Evolutionary conservation across 2,888 invertebrate genomes (phyloP).

Genomic region (Drosophila kambysellisi): DNA sequence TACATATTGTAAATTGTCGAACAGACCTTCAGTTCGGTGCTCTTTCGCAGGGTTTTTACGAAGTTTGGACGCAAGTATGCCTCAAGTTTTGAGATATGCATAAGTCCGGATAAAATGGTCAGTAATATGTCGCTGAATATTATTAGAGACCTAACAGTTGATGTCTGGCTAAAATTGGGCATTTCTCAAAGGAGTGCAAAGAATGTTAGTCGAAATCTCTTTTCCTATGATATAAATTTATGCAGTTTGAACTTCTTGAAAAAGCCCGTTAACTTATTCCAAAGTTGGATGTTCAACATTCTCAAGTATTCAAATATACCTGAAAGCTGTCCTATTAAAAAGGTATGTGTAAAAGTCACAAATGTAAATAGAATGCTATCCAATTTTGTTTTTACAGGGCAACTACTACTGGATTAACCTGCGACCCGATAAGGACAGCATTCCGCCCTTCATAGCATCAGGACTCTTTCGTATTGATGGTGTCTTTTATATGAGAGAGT

Average conservation of each 20-base stretch:
- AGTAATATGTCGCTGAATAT: slow-evolving; percentile 50
- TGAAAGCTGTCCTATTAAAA: slow-evolving; percentile 26
- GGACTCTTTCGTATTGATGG: slow-evolving; percentile 28
- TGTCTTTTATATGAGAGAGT: slow-evolving; percentile 29
- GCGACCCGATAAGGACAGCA: slow-evolving; percentile 18
- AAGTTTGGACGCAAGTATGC: slow-evolving; percentile 36
- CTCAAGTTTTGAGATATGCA: slow-evolving; percentile 28
- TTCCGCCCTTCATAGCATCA: slow-evolving; percentile 22
- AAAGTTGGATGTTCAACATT: slow-evolving; percentile 48
- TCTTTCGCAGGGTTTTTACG: slow-evolving; percentile 39
- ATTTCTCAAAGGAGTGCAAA: slow-evolving; percentile 32
- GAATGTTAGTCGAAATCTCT: slow-evolving; percentile 30
- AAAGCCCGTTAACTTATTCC: slow-evolving; percentile 31
- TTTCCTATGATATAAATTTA: slow-evolving; percentile 52
- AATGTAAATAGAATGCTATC: background rate
- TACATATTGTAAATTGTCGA: background rate
- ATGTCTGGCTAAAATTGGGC: slow-evolving; percentile 42
- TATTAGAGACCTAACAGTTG: slow-evolving; percentile 28
- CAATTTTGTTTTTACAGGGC: slow-evolving; percentile 9
- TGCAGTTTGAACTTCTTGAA: slow-evolving; percentile 29
- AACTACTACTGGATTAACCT: slow-evolving; percentile 22
- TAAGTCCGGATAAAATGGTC: slow-evolving; percentile 37
- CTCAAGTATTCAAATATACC: slow-evolving; percentile 47
- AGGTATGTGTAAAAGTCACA: slow-evolving; percentile 13
- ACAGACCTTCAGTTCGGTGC: slow-evolving; percentile 35